Evolutionary conservation across 1,140 invertebrate species (phyloP), one percentile per base, ranked within the genome.

Genomic region (Daktulosphaira vitifoliae): DNA sequence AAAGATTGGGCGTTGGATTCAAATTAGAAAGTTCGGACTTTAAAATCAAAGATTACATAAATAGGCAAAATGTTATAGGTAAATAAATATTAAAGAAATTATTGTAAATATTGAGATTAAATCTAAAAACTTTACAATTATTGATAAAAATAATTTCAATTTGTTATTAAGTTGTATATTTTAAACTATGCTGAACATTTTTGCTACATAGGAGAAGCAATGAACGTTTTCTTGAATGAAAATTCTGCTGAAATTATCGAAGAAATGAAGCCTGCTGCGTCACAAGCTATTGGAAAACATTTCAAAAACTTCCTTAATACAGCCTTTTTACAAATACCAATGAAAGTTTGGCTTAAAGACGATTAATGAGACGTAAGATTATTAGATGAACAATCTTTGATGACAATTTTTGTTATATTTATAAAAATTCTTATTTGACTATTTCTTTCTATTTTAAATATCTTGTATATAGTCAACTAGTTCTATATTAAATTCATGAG

Each of bases 201-300:
- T 15, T 65, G 38, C 39, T 22, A 77, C 77, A 22, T 72, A 85
- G 83, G 82, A 20, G 81, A 88, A 71, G 86, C 86, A 2, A 88
- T 89, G 82, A 88, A 88, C 74, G 85, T 87, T 67, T 90, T 91
- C 72, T 76, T 90, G 13, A 91, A 91, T 76, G 86, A 88, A 71
- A 90, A 91, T 70, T 82, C 86, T 0, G 83, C 86, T 23, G 88
- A 90, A 72, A 88, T 91, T 42, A 88, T 91, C 48, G 81, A 85
- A 20, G 88, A 90, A 74, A 86, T 91, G 82, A 81, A 85, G 73
- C 87, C 87, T 2, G 88, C 87, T 3, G 85, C 88, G 0, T 82
- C 84, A 4, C 71, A 78, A 6, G 84, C 85, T 65, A 84, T 90
- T 67, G 83, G 83, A 0, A 85, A 85, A 70, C 86, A 89, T 70